Evolutionary conservation across 2,888 invertebrate species (phyloP), one percentile per base, ranked within the genome.

Genomic region (Pecten maximus): DNA sequence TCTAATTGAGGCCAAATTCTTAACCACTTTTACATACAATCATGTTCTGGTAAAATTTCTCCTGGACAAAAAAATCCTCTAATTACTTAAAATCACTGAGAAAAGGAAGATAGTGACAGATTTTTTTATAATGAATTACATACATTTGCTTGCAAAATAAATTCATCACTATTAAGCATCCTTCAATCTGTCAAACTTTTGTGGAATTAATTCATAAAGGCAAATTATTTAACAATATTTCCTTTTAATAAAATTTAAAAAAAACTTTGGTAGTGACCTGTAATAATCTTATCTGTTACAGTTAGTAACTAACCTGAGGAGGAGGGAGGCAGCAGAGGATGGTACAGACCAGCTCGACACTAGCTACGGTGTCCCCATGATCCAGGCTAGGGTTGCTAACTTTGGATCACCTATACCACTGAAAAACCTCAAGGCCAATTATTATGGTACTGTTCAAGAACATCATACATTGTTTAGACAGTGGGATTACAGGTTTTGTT

Each of bases 361-460:
- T 97, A 94, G 93, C 93, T 93, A 91, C 88, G 60, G 89, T 92
- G 94, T 97, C 15, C 97, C 97, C 0, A 94, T 97, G 89, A 97
- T 98, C 91, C 97, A 97, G 94, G 97, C 97, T 0, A 97, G 98
- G 94, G 96, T 98, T 88, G 95, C 97, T 23, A 98, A 98, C 96
- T 98, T 98, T 96, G 97, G 98, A 92, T 98, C 98, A 48, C 97
- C 98, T 1, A 97, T 98, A 87, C 97, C 98, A 40, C 93, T 96
- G 74, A 96, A 96, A 93, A 95, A 94, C 88, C 94, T 96, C 35
- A 96, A 96, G 91, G 96, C 96, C 40, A 96, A 96, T 91, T 96
- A 95, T 92, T 96, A 96, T 94, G 96, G 96, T 96, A 91, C 54
- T 23, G 3, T 54, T 2, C 0, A 23, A 3, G 6, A n/a, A 2